Conservation (phyloP, 2,797 vertebrate species). For the Alcedo atthis region DNA sequence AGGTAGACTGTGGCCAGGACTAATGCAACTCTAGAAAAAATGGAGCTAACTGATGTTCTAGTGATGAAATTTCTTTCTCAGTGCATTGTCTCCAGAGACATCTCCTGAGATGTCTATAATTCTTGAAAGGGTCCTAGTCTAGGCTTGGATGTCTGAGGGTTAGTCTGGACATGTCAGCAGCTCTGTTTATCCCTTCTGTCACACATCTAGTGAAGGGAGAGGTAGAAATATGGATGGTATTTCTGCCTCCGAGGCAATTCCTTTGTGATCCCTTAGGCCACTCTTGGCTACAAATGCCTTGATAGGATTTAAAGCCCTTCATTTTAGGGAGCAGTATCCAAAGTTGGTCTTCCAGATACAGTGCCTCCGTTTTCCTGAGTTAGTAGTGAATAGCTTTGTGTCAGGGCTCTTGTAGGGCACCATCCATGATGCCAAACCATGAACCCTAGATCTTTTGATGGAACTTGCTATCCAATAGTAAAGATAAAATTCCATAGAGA, state of each 20-base stretch:
- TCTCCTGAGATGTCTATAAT: neutral
- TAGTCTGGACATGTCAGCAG: neutral
- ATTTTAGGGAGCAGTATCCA: neutral
- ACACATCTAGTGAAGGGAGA: neutral
- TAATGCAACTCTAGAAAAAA: neutral
- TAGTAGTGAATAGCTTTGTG: neutral
- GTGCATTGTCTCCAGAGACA: neutral
- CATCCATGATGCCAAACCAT: neutral
- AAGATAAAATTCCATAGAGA: conserved; percentile 23
- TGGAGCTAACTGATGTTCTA: neutral
- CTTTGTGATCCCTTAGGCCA: neutral
- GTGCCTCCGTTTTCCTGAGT: neutral
- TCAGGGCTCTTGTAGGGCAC: neutral
- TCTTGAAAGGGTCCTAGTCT: neutral
- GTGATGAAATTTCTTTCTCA: neutral
- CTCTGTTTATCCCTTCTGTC: neutral
- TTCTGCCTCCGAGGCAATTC: conserved; percentile 47
- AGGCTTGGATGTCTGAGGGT: neutral
- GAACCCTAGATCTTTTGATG: neutral
- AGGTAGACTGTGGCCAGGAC: neutral
- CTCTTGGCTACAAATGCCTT: neutral
- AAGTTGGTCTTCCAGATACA: neutral
- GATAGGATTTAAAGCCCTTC: neutral
- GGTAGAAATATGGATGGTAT: conserved; percentile 37
- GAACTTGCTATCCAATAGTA: neutral